phyloP scores from a whole-genome alignment of 2,113 vertebrate species.

The Atherinomorus stipes region DNA sequence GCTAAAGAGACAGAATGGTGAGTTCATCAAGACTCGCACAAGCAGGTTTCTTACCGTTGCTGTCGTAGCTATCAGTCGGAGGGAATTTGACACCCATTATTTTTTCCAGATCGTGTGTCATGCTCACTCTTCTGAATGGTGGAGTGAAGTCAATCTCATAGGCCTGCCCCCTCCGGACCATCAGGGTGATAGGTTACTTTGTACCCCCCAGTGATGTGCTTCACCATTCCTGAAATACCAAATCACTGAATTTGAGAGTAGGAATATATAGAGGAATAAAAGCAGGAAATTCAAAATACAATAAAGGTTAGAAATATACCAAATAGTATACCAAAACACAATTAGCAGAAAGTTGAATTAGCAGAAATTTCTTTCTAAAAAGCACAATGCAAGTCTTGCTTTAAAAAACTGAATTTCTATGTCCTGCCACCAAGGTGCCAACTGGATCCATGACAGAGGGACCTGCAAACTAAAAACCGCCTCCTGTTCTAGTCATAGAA shows the following conservation, averaged over 20 bases:
- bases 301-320: no score
- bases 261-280: no score
- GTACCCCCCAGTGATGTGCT: slow-evolving; percentile 90
- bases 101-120: slow-evolving; percentile 93
- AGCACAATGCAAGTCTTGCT: no score
- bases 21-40: neutral
- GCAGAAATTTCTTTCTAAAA: no score
- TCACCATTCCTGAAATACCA: slow-evolving; percentile 91
- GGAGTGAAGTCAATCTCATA: slow-evolving; percentile 95
- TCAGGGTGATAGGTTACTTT: slow-evolving; percentile 95
- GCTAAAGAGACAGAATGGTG: neutral
- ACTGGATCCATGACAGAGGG: no score
- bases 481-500: no score
- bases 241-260: neutral
- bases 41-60: slow-evolving; percentile 65
- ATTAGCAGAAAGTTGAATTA: no score
- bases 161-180: slow-evolving; percentile 90
- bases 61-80: slow-evolving; percentile 81
- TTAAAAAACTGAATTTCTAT: no score
- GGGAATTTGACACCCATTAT: slow-evolving; percentile 90
- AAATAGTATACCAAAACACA: no score
- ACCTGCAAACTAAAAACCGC: no score
- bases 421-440: no score
- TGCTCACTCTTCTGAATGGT: slow-evolving; percentile 92
- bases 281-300: no score